Evolutionary conservation across 1,140 invertebrate species (phyloP), one percentile per base, ranked within the genome.

Genomic region (Hypothenemus hampei): DNA sequence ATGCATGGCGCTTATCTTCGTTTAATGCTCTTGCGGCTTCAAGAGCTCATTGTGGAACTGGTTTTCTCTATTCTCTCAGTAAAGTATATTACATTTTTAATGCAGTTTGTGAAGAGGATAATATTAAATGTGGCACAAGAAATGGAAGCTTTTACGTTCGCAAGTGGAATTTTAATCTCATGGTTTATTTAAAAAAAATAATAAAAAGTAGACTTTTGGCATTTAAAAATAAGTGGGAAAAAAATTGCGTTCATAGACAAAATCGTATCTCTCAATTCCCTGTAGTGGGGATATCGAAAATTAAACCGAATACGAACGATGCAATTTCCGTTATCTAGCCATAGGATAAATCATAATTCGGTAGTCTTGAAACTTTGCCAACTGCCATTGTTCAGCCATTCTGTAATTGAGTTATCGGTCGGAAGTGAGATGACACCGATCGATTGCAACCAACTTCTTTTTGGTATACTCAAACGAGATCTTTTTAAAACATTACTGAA

Each of bases 351-450:
- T 67, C 65, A 67, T 58, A 54, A 50, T 58, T 52, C 57, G 61
- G 60, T 59, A 62, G 63, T 67, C 65, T 67, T 67, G 65, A 67
- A 67, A 57, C 63, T 64, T 54, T 65, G 65, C 65, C 65, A 67
- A 65, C 58, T 67, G 54, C 59, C 62, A 64, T 67, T 67, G 65
- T 67, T 56, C 65, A 11, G 15, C 52, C 44, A 52, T 53, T 57
- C 63, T 61, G 62, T 67, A 67, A 67, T 67, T 67, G 65, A 67
- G 63, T 67, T 67, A 67, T 67, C 65, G 63, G 63, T 60, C 62
- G 63, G 58, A 65, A 65, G 59, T 57, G 53, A 47, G 58, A 62
- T 52, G 58, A 62, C 56, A 58, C 53, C 55, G 59, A 66, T 66
- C 64, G 64, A 65, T 65, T 60, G 57, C 52, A 55, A 49, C 20